phyloP scores from a whole-genome alignment of 2,797 vertebrate species.

The Phoebastria nigripes region DNA sequence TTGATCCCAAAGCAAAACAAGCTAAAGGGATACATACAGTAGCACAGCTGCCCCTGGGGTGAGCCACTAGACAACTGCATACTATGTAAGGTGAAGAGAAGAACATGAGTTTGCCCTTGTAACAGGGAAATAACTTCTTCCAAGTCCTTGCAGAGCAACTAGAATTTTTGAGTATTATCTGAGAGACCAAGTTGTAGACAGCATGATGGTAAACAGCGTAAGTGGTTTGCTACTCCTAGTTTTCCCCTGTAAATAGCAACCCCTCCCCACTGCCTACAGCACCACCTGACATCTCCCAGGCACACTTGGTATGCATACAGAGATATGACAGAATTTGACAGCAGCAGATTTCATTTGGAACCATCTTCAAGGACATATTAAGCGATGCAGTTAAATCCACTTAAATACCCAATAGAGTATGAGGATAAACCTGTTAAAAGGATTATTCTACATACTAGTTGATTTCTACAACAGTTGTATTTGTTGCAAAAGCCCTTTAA shows the following conservation, averaged over 20 bases:
- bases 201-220: background rate
- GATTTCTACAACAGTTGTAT: slow-evolving; percentile 2
- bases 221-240: background rate
- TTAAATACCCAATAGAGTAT: background rate
- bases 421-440: slow-evolving; percentile 38
- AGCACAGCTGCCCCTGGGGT: background rate
- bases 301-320: background rate
- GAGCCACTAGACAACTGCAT: background rate
- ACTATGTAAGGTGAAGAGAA: background rate
- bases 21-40: background rate
- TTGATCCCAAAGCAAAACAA: slow-evolving; percentile 5
- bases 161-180: background rate
- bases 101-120: background rate
- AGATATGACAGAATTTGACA: background rate
- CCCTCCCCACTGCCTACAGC: background rate
- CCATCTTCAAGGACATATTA: slow-evolving; percentile 30
- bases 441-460: slow-evolving; percentile 1
- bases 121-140: background rate
- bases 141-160: background rate
- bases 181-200: background rate
- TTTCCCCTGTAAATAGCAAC: background rate
- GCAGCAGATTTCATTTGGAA: background rate
- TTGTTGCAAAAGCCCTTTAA: slow-evolving; percentile 35
- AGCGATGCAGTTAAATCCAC: slow-evolving; percentile 24
- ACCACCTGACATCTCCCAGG: slow-evolving; percentile 19